phyloP scores from a whole-genome alignment of 2,888 invertebrate species.

The Drosophila lutescens region DNA sequence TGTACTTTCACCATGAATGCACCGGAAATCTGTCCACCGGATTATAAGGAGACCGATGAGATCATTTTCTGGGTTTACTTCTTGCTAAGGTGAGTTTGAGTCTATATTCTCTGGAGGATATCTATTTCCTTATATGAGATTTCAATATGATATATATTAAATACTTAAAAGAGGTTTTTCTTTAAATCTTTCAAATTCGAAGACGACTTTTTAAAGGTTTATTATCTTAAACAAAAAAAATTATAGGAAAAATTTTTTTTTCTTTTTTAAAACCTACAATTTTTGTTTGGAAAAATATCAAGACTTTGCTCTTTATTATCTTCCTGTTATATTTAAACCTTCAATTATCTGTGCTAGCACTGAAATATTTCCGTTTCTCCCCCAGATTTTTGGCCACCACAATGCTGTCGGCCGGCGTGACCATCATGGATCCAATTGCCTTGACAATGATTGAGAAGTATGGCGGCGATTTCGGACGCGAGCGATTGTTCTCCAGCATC shows the following conservation, averaged over 20 bases:
- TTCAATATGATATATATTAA: too few species aligned
- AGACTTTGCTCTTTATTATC: background rate
- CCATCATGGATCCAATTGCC: conserved; percentile 95
- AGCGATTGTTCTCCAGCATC: conserved; percentile 91
- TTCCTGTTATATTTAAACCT: background rate
- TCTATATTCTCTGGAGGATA: too few species aligned
- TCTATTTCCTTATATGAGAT: too few species aligned
- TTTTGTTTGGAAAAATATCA: too few species aligned
- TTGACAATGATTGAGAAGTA: conserved; percentile 93
- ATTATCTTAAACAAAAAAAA: too few species aligned
- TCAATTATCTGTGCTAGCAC: background rate
- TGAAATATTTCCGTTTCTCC: background rate
- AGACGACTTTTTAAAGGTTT: too few species aligned
- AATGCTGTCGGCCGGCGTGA: conserved; percentile 93
- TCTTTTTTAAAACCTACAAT: too few species aligned
- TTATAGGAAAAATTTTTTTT: too few species aligned
- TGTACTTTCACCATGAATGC: conserved; percentile 91
- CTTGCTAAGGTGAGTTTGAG: conserved; percentile 85
- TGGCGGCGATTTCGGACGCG: conserved; percentile 92
- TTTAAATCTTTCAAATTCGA: too few species aligned
- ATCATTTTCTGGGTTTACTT: conserved; percentile 94
- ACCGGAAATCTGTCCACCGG: conserved; percentile 91
- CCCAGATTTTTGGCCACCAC: conserved; percentile 90
- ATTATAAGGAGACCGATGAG: conserved; percentile 91
- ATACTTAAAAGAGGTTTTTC: too few species aligned